Evolutionary conservation across 2,797 vertebrate species (phyloP).

Genomic region (Kryptopterus vitreolus): DNA sequence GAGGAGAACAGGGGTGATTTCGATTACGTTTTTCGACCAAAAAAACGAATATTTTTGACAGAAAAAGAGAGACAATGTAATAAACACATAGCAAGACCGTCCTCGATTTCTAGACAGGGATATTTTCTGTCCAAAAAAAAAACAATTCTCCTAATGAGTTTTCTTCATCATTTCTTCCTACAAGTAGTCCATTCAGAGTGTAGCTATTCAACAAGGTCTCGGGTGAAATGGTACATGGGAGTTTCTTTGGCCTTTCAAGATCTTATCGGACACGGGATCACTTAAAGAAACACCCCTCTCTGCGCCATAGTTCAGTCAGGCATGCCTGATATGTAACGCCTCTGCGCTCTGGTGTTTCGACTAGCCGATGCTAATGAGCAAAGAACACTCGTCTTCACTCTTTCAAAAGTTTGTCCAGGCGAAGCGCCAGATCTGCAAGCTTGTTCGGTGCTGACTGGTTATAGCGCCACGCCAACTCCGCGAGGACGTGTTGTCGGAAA

Average conservation of each 20-base stretch:
- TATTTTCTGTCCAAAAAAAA: not conserved
- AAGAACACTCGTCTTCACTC: constrained; percentile 2
- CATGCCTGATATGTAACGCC: not conserved
- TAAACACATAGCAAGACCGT: not conserved
- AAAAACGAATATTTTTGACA: not conserved
- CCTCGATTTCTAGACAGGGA: not conserved
- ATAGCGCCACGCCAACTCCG: not conserved
- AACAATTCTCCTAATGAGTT: not conserved
- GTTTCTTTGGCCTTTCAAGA: not conserved
- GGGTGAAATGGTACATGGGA: no score
- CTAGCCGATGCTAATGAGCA: not conserved
- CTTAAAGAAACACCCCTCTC: not conserved
- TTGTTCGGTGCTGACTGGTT: not conserved
- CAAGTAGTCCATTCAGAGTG: not conserved
- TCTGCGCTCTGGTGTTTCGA: not conserved
- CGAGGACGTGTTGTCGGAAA: not conserved
- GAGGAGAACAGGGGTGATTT: no score
- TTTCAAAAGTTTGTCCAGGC: constrained; percentile 5
- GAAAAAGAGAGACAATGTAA: not conserved
- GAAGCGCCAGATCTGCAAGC: not conserved
- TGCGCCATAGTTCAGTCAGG: not conserved
- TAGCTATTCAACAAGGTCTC: no score
- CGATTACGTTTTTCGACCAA: no score
- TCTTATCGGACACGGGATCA: not conserved
- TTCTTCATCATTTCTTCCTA: not conserved